These are phyloP conservation scores for Sciurus carolinensis DNA, from an alignment of 2,797 vertebrate genomes.

Conservation along the genomic window DNA sequence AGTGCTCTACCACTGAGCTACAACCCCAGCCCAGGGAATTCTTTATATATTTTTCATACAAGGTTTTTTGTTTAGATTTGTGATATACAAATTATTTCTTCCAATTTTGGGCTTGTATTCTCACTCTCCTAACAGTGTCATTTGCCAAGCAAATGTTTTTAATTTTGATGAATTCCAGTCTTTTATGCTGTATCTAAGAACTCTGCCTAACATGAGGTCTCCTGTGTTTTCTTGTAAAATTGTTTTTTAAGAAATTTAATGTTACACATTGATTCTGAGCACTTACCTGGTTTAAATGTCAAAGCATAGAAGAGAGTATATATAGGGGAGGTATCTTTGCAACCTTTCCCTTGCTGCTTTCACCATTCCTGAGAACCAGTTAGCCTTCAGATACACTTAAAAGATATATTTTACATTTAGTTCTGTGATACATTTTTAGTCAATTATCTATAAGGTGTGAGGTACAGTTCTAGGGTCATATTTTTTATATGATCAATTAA, in stretches of 20 bases:
- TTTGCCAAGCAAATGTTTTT: slow-evolving; percentile 58
- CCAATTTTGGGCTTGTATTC: neutral
- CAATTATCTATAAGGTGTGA: slow-evolving; percentile 30
- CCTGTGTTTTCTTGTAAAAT: neutral
- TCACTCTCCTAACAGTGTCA: slow-evolving; percentile 18
- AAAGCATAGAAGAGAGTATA: neutral
- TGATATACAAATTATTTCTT: neutral
- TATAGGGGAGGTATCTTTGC: neutral
- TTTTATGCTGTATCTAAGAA: neutral
- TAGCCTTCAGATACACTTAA: neutral
- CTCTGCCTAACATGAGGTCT: slow-evolving; percentile 1
- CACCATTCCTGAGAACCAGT: neutral
- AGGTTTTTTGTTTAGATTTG: slow-evolving; percentile 7
- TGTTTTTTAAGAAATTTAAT: neutral
- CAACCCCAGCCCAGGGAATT: too few species aligned
- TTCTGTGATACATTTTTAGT: slow-evolving; percentile 52
- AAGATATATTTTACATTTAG: slow-evolving; percentile 39
- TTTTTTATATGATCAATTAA: slow-evolving; percentile 44
- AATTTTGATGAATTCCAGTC: slow-evolving; percentile 15
- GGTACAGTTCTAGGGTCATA: neutral
- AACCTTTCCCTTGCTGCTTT: neutral
- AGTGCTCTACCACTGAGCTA: too few species aligned
- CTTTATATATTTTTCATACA: neutral
- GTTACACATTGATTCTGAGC: neutral
- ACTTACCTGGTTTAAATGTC: neutral